These are phyloP conservation scores for Oxystoma pomonae DNA, from an alignment of 2,888 invertebrate species.

Conservation along the genomic window DNA sequence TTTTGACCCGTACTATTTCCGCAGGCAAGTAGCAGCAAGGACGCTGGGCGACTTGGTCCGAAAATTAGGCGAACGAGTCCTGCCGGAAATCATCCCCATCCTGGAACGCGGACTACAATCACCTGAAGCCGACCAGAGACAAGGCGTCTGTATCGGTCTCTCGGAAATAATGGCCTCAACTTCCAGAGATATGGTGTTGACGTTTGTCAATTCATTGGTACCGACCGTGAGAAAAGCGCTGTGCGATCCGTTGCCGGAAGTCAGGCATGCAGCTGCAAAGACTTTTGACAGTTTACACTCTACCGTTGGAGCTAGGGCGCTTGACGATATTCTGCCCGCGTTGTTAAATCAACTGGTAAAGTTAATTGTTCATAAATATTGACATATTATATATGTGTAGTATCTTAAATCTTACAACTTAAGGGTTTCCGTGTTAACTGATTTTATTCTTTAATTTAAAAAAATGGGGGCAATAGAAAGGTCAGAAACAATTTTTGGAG, in stretches of 20 bases:
- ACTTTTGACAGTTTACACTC: constrained; percentile 96
- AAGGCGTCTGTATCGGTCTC: constrained; percentile 97
- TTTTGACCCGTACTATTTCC: no score
- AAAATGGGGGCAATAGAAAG: no score
- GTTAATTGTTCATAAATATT: no score
- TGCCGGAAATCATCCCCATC: constrained; percentile 98
- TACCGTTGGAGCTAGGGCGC: constrained; percentile 86
- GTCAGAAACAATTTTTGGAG: no score
- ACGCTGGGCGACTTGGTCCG: constrained; percentile 95
- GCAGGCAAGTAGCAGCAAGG: constrained; percentile 82
- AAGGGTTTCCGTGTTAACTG: no score
- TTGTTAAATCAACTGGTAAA: constrained; percentile 74
- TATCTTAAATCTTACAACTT: no score
- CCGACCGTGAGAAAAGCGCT: constrained; percentile 95
- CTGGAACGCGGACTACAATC: constrained; percentile 90
- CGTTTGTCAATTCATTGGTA: constrained; percentile 82
- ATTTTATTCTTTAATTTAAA: no score
- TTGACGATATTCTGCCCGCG: constrained; percentile 94
- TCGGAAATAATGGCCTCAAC: constrained; percentile 98
- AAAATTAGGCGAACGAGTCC: constrained; percentile 94
- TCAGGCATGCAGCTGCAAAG: constrained; percentile 89
- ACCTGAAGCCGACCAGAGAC: constrained; percentile 88
- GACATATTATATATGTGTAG: no score
- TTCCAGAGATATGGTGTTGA: constrained; percentile 88
- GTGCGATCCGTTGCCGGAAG: constrained; percentile 90